Conservation (phyloP, 2,888 invertebrate species). For the Drosophila mettleri region DNA sequence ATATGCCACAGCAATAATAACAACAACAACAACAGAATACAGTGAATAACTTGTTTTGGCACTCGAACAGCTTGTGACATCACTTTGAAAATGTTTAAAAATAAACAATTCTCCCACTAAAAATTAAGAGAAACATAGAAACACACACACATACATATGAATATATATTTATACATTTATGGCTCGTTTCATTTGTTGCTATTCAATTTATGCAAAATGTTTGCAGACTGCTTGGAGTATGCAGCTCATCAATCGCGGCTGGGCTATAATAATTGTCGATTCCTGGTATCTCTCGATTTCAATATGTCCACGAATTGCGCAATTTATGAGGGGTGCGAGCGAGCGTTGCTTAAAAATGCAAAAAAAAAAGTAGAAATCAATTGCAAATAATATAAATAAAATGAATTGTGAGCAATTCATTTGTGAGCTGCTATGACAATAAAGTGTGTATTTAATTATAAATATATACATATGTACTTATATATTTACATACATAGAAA, state of each 20-base stretch:
- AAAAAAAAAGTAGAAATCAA: slow-evolving; percentile 43
- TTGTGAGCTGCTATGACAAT: slow-evolving; percentile 40
- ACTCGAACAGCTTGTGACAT: slow-evolving; percentile 63
- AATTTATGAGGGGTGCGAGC: slow-evolving; percentile 31
- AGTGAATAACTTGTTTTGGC: slow-evolving; percentile 63
- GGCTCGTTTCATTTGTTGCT: slow-evolving; percentile 2
- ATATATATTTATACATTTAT: slow-evolving; percentile 27
- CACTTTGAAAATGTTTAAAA: slow-evolving; percentile 76
- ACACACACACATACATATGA: background rate
- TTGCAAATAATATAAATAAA: slow-evolving; percentile 53
- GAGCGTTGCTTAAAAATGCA: background rate
- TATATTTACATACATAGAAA: slow-evolving; percentile 22
- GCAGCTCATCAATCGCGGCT: slow-evolving; percentile 58
- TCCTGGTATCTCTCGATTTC: slow-evolving; percentile 25
- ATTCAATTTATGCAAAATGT: slow-evolving; percentile 40
- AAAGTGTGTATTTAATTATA: slow-evolving; percentile 32
- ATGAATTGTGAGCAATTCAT: slow-evolving; percentile 55
- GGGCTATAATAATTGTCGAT: slow-evolving; percentile 42
- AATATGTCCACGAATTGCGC: slow-evolving; percentile 32
- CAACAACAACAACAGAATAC: slow-evolving; percentile 21
- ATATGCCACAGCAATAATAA: slow-evolving; percentile 28
- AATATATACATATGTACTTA: background rate
- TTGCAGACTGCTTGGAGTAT: slow-evolving; percentile 23
- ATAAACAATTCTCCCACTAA: slow-evolving; percentile 65
- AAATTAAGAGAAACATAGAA: slow-evolving; percentile 16